Conservation (phyloP, 2,113 vertebrate species). For the Microcebus ravelobensis region DNA sequence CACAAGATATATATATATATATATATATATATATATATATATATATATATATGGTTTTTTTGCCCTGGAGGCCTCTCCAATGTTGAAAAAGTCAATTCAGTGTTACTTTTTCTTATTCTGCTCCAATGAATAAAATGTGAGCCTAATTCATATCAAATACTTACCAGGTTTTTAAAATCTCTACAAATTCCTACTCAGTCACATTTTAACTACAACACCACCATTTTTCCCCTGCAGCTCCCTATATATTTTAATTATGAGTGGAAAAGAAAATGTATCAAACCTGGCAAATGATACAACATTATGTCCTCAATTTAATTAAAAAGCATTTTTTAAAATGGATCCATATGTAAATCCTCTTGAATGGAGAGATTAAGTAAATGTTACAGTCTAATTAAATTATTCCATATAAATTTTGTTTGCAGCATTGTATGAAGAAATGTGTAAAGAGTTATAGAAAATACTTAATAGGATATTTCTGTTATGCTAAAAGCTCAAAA, state of each 20-base stretch:
- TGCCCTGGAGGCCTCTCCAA: background rate
- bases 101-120: background rate
- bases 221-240: constrained; percentile 34
- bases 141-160: constrained; percentile 61
- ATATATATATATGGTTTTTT: background rate
- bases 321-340: constrained; percentile 58
- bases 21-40: no score
- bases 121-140: constrained; percentile 55
- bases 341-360: constrained; percentile 59
- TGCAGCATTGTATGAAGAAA: background rate
- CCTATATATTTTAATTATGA: constrained; percentile 74
- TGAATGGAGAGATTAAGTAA: constrained; percentile 70
- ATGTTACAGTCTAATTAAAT: constrained; percentile 59
- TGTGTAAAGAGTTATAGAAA: constrained; percentile 15
- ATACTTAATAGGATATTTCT: constrained; percentile 25
- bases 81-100: background rate
- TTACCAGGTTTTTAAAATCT: constrained; percentile 47
- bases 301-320: constrained; percentile 69
- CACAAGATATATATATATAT: background rate
- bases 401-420: constrained; percentile 63
- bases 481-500: background rate
- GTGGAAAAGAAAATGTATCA: constrained; percentile 53
- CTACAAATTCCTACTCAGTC: constrained; percentile 59
- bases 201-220: constrained; percentile 62
- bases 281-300: constrained; percentile 62